Base-by-base conservation (phyloP, 2,797 vertebrate species). In the Takifugu rubripes region DNA sequence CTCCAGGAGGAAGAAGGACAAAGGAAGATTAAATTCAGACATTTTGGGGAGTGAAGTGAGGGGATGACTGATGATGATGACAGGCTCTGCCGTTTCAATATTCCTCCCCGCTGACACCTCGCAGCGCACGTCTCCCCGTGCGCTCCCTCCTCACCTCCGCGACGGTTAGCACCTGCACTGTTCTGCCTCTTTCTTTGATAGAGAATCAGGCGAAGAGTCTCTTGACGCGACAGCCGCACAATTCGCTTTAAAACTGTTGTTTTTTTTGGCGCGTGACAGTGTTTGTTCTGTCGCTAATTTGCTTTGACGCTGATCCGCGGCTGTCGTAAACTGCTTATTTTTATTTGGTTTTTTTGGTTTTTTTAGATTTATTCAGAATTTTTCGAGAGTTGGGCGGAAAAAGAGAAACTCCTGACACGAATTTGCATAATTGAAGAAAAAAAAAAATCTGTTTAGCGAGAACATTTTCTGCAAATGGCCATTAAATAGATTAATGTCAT, bases 401-500 rank as follows among this genome's bases (percentile, higher is more conserved):
- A 48, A 40, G 46, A 59, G 61, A 55, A 54, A 62, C 75, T 86
- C 80, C 73, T 79, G 77, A 71, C 74, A 76, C 62, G 77, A 66
- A 75, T 79, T 69, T 78, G 52, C 80, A 78, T 56, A 64, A 84
- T 81, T 25, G 42, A 60, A 77, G 72, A 79, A 85, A 21, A 48
- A 74, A 81, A 84, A 25, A 25, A 25, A 84, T 72, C 69, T 70
- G 73, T 82, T 79, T 66, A 57, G 72, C 36, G 4, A 70, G 64
- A 75, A 69, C 56, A 70, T 87, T 83, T 83, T 79, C 71, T 82
- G 78, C 81, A 83, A 85, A 81, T 74, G 74, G 80, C 85, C 87
- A 88, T 89, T 88, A 83, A 78, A 88, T 71, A 81, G 77, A 88
- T 88, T 85, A 86, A 80, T 42, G 70, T 86, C 83, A 86, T 87